These are phyloP conservation scores for Lethocerus indicus DNA, from an alignment of 1,140 invertebrate species.

Conservation along the genomic window DNA sequence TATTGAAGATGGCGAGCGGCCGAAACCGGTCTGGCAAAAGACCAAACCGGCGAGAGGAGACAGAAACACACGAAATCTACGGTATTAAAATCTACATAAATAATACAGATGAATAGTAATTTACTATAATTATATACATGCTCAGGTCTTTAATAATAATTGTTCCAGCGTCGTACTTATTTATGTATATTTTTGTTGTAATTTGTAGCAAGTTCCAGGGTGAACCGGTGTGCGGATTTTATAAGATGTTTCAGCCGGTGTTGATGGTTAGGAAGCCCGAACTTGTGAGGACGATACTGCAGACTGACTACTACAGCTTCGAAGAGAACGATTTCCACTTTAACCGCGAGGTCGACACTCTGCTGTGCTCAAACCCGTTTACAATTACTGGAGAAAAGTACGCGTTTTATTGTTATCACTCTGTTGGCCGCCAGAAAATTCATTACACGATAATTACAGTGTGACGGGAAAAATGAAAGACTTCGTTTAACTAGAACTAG, in stretches of 20 bases:
- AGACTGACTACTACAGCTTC: slow-evolving; percentile 37
- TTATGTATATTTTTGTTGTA: too few species aligned
- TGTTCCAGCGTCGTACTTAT: too few species aligned
- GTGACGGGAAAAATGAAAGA: background rate
- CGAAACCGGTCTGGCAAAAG: background rate
- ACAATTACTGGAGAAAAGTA: slow-evolving; percentile 1
- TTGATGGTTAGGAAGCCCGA: slow-evolving; percentile 34
- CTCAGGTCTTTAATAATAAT: slow-evolving; percentile 22
- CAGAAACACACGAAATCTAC: slow-evolving; percentile 2
- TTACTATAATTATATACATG: background rate
- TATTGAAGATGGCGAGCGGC: too few species aligned
- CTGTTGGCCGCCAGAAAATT: background rate
- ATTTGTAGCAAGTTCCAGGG: background rate
- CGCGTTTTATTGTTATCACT: background rate
- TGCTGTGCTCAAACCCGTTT: slow-evolving; percentile 24
- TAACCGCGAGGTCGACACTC: slow-evolving; percentile 25
- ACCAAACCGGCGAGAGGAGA: slow-evolving; percentile 12
- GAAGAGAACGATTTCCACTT: slow-evolving; percentile 10
- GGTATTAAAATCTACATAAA: background rate
- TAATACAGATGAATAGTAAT: background rate
- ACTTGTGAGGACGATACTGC: slow-evolving; percentile 36
- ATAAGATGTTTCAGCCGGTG: slow-evolving; percentile 26
- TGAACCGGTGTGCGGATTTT: slow-evolving; percentile 20
- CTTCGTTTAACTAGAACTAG: background rate
- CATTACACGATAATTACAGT: slow-evolving; percentile 19